These are phyloP conservation scores for Drosophila lutescens DNA, from an alignment of 2,888 invertebrate species.

Conservation along the genomic window DNA sequence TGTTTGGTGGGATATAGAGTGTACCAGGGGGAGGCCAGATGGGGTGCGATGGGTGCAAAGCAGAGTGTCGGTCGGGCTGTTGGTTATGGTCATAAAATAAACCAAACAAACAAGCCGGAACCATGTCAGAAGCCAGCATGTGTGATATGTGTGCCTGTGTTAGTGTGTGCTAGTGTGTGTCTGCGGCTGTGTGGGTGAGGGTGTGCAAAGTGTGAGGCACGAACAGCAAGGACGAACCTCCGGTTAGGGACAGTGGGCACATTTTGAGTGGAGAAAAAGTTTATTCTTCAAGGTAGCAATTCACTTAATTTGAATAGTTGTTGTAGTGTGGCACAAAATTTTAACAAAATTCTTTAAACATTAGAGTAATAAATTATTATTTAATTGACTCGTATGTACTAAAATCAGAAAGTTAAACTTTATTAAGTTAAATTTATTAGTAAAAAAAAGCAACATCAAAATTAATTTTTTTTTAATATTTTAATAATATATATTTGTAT, in stretches of 20 bases:
- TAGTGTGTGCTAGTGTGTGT: conserved; percentile 14
- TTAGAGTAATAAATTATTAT: too few relatives aligned
- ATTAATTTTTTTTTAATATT: too few relatives aligned
- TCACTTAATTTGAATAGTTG: neutral
- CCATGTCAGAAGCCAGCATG: conserved; percentile 75
- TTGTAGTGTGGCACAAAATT: too few relatives aligned
- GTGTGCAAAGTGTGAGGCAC: conserved; percentile 28
- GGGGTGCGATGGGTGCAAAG: conserved; percentile 15
- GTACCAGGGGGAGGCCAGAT: conserved; percentile 4
- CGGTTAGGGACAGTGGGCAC: conserved; percentile 35
- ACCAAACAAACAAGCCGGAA: conserved; percentile 83
- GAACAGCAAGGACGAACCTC: conserved; percentile 46
- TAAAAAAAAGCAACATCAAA: too few relatives aligned
- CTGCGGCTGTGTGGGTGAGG: conserved; percentile 27
- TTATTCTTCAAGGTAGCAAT: neutral
- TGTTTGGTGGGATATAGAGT: conserved; percentile 13
- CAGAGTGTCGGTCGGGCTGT: conserved; percentile 48
- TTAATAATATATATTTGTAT: too few relatives aligned
- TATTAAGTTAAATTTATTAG: too few relatives aligned
- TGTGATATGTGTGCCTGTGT: conserved; percentile 34
- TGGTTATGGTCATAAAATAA: conserved; percentile 83
- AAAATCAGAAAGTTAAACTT: too few relatives aligned
- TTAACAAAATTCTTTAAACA: too few relatives aligned
- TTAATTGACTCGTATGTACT: too few relatives aligned
- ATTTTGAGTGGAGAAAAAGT: neutral